Conservation (phyloP, 2,888 invertebrate genomes). For the Eupithecia subfuscata region DNA sequence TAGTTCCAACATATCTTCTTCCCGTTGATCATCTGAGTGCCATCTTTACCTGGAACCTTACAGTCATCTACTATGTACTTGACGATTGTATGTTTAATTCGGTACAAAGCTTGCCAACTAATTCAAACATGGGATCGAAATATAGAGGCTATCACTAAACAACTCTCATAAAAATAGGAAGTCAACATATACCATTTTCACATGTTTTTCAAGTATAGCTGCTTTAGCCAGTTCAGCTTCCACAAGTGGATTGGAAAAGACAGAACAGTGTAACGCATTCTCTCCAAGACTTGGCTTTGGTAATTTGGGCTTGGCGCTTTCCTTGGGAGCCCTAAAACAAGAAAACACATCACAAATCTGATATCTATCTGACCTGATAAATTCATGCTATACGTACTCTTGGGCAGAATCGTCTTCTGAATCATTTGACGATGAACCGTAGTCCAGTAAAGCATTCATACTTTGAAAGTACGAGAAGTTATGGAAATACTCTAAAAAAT, state of each 20-base stretch:
- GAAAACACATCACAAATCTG: not conserved
- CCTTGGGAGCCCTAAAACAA: constrained; percentile 39
- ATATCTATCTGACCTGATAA: constrained; percentile 47
- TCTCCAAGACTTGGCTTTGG: constrained; percentile 87
- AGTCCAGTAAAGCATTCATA: constrained; percentile 88
- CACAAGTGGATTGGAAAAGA: constrained; percentile 94
- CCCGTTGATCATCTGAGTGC: constrained; percentile 92
- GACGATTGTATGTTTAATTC: constrained; percentile 66
- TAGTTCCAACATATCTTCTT: constrained; percentile 97
- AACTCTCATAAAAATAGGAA: constrained; percentile 60
- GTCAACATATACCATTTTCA: constrained; percentile 92
- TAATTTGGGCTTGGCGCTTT: constrained; percentile 73
- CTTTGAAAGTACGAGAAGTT: constrained; percentile 23
- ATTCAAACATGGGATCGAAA: constrained; percentile 11
- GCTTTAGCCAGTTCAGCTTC: constrained; percentile 94
- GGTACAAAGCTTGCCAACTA: constrained; percentile 31
- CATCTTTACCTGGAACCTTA: constrained; percentile 87
- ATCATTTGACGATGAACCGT: constrained; percentile 81
- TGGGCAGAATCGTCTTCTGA: constrained; percentile 75
- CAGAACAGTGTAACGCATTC: constrained; percentile 86
- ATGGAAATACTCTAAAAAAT: no score
- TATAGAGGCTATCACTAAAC: constrained; percentile 34
- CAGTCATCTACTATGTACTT: constrained; percentile 84
- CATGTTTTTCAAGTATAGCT: constrained; percentile 94
- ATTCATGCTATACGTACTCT: constrained; percentile 84